Evolutionary conservation across 2,113 vertebrate genomes (phyloP).

Genomic region (Pollachius pollachius): DNA sequence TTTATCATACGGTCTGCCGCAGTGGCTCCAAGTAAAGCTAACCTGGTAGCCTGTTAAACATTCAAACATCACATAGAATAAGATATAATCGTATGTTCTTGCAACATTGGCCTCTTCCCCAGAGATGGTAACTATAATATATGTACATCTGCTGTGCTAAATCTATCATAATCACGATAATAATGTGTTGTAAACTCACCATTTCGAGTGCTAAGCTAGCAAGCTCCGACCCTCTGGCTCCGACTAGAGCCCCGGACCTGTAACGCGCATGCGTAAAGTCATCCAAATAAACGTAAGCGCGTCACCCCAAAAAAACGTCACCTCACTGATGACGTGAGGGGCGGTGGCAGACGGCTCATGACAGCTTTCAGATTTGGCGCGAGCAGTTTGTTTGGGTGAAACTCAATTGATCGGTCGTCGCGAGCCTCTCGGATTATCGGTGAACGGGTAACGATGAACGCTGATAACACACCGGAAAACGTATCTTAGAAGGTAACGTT

Average conservation of each 20-base stretch:
- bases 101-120: no score
- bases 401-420: neutral
- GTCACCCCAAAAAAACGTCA: neutral
- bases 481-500: no score
- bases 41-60: neutral
- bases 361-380: slow-evolving; percentile 62
- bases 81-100: no score
- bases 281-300: no score
- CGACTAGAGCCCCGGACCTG: slow-evolving; percentile 61
- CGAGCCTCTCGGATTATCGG: no score
- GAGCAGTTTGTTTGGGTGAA: neutral
- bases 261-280: slow-evolving; percentile 46
- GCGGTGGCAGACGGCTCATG: neutral
- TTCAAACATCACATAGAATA: neutral
- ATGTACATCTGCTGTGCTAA: no score
- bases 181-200: slow-evolving; percentile 48
- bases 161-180: no score
- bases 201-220: slow-evolving; percentile 67
- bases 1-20: no score
- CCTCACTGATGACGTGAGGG: neutral
- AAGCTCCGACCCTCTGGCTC: slow-evolving; percentile 61
- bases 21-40: no score
- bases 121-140: no score
- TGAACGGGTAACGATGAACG: no score
- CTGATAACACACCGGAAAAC: no score